A percentile compares a stretch with the other conserved stretches of the same genome.
Conservation (phyloP, 2,113 vertebrate species). For the Calonectris borealis region DNA sequence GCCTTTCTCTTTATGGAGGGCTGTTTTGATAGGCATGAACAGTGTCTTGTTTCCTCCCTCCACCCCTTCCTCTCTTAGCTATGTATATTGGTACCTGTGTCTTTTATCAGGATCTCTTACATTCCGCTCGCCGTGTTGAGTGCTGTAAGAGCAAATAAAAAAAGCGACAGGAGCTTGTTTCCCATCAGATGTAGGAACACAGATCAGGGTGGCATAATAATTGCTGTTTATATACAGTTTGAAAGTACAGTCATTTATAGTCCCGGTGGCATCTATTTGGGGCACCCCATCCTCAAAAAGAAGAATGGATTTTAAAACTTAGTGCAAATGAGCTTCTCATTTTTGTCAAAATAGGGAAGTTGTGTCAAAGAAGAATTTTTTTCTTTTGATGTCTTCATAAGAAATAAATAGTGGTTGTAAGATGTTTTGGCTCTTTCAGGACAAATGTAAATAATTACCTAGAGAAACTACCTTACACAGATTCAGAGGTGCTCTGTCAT, state of each 20-base stretch:
- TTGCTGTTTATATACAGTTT: neutral
- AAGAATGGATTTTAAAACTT: neutral
- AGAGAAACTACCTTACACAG: neutral
- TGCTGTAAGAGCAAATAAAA: neutral
- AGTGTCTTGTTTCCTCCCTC: neutral
- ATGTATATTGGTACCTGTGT: rapidly evolving
- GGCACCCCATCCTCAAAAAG: neutral
- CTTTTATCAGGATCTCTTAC: neutral
- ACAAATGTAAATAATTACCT: conserved; percentile 50
- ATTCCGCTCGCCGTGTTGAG: rapidly evolving
- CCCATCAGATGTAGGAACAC: neutral
- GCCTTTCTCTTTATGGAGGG: neutral
- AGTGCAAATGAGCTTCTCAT: neutral
- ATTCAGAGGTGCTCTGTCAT: conserved; percentile 10
- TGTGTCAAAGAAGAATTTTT: neutral
- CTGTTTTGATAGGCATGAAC: neutral
- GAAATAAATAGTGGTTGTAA: neutral
- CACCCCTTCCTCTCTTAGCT: neutral
- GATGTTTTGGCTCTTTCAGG: conserved; percentile 20
- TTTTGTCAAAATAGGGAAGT: conserved; percentile 8
- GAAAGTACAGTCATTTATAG: neutral
- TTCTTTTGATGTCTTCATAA: conserved; percentile 32
- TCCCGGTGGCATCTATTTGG: neutral
- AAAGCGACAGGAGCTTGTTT: neutral
- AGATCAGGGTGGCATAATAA: neutral